Percentiles rank a stretch among this genome's conserved stretches.
phyloP scores from a whole-genome alignment of 2,113 vertebrate genomes.

The Pampusana beccarii region DNA sequence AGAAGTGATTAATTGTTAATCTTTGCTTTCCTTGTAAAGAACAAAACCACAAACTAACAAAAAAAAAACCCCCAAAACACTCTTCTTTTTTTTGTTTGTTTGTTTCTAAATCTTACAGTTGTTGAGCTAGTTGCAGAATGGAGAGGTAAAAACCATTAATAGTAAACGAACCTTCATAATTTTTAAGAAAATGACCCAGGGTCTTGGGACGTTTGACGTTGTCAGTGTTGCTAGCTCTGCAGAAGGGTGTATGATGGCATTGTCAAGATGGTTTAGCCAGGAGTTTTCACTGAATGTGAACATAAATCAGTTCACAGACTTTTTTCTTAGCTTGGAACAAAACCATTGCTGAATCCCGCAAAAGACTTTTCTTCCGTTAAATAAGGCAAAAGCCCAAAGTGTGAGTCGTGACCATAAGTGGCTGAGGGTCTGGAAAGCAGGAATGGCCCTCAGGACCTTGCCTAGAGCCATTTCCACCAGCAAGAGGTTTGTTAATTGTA shows the following conservation, averaged over 20 bases:
- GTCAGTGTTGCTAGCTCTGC: neutral
- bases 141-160: neutral
- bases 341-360: neutral
- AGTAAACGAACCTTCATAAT: neutral
- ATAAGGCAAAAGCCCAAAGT: neutral
- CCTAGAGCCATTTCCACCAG: neutral
- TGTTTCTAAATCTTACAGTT: neutral
- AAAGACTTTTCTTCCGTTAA: neutral
- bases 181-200: neutral
- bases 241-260: neutral
- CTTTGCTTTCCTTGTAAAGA: neutral
- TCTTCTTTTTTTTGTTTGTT: neutral
- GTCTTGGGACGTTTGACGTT: neutral
- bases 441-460: neutral
- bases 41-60: too few relatives aligned
- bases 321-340: neutral
- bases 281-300: neutral
- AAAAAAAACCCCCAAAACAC: too few relatives aligned
- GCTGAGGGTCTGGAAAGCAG: neutral
- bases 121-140: neutral
- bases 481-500: accelerated
- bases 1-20: neutral
- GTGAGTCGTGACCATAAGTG: neutral
- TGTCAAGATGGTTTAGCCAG: neutral
- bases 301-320: neutral